Evolutionary conservation across 2,113 vertebrate species (phyloP).

Genomic region (Phalacrocorax brasilianus): DNA sequence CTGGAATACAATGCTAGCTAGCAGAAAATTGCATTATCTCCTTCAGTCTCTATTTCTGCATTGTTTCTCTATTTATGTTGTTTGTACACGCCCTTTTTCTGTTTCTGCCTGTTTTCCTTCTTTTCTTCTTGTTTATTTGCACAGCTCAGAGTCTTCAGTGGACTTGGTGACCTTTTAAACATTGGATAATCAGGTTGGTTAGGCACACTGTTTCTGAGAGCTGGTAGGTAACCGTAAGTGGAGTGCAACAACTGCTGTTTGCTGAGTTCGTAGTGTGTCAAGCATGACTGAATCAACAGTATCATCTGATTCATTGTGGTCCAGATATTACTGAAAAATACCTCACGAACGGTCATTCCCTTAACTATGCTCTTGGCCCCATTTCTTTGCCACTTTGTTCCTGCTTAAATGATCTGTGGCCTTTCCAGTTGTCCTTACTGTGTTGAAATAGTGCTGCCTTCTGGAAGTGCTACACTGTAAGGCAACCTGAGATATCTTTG

Average conservation of each 20-base stretch:
- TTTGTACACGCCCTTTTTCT: not conserved
- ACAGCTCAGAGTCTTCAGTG: not conserved
- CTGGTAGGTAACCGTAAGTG: fast-evolving
- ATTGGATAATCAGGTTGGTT: not conserved
- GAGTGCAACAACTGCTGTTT: not conserved
- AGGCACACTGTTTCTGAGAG: not conserved
- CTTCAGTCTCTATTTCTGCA: not conserved
- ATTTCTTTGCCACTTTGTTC: not conserved
- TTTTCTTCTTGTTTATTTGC: not conserved
- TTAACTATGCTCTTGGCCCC: not conserved
- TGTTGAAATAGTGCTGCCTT: not conserved
- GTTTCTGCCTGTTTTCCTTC: not conserved
- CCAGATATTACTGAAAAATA: not conserved
- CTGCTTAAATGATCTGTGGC: not conserved
- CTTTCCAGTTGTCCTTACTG: not conserved
- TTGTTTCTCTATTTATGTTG: not conserved
- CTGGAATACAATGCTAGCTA: not conserved
- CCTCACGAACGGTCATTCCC: not conserved
- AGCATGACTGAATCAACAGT: not conserved
- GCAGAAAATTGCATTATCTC: conserved; percentile 7
- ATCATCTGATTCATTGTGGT: not conserved
- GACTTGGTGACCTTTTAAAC: conserved; percentile 1
- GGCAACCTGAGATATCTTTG: not conserved
- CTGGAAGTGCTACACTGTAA: not conserved
- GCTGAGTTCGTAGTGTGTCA: not conserved